phyloP scores from a whole-genome alignment of 2,113 vertebrate species.

The Gallinago media region DNA sequence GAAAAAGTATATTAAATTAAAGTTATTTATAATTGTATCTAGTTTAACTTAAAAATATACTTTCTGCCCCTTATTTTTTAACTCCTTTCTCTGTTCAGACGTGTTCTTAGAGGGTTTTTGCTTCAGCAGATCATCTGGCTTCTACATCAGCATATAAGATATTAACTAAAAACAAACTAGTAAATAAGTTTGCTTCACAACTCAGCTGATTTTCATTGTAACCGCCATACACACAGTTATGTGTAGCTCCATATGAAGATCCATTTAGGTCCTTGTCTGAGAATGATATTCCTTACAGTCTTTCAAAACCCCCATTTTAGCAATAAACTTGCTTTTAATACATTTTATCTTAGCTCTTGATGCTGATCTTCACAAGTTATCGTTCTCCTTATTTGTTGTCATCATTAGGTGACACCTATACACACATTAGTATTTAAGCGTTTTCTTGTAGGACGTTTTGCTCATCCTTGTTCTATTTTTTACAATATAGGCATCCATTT shows the following conservation, averaged over 20 bases:
- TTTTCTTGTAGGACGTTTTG: background rate
- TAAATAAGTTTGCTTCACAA: background rate
- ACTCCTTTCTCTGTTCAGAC: background rate
- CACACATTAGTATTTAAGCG: background rate
- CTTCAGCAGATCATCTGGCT: background rate
- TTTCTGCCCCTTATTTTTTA: background rate
- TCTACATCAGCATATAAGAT: background rate
- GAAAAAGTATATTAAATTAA: background rate
- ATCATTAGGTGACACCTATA: background rate
- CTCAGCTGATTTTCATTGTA: background rate
- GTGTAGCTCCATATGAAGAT: background rate
- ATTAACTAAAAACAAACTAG: background rate
- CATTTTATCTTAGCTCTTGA: background rate
- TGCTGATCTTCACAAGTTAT: background rate
- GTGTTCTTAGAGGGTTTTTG: background rate
- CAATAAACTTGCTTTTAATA: background rate
- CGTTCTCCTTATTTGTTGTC: background rate
- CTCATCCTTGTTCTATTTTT: background rate
- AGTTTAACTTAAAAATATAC: background rate
- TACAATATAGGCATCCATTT: background rate
- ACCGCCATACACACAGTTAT: background rate
- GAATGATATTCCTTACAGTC: background rate
- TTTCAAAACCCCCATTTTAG: background rate
- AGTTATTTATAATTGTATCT: background rate
- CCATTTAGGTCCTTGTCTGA: background rate